phyloP scores from a whole-genome alignment of 2,113 vertebrate species.

The Brachyistius frenatus region DNA sequence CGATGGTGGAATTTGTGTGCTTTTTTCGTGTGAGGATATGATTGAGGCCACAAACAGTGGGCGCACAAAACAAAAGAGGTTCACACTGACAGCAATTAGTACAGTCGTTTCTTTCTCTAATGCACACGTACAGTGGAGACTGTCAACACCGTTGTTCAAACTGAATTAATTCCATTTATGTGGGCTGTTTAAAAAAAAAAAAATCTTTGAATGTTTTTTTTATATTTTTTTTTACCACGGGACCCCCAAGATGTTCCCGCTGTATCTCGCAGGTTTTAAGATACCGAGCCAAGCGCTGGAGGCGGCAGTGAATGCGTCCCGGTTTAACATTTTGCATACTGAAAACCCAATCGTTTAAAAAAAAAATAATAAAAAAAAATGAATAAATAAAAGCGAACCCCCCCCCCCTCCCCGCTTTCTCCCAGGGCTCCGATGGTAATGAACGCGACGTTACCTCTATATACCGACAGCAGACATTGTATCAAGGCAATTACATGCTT shows the following conservation, averaged over 20 bases:
- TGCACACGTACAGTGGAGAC: neutral
- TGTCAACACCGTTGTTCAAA: neutral
- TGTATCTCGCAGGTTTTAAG: conserved; percentile 16
- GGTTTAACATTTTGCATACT: conserved; percentile 15
- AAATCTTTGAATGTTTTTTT: neutral
- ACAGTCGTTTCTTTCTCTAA: neutral
- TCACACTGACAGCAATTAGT: neutral
- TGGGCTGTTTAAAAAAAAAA: neutral
- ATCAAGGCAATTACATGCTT: conserved; percentile 35
- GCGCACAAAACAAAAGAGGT: neutral
- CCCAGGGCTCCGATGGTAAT: conserved; percentile 2
- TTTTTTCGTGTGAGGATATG: neutral
- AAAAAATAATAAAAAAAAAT: neutral
- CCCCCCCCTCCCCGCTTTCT: too few relatives aligned
- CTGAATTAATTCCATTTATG: conserved; percentile 8
- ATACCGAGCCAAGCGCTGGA: conserved; percentile 23
- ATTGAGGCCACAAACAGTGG: too few relatives aligned
- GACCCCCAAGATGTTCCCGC: conserved; percentile 11
- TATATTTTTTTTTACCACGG: conserved; percentile 28
- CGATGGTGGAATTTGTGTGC: neutral
- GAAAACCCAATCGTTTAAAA: conserved; percentile 36
- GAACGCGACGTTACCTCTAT: conserved; percentile 11
- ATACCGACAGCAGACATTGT: conserved; percentile 24
- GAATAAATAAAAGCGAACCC: too few relatives aligned
- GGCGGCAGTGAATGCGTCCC: conserved; percentile 13